These are phyloP conservation scores for Triplophysa tibetana DNA, from an alignment of 2,113 vertebrate genomes.

Conservation along the genomic window DNA sequence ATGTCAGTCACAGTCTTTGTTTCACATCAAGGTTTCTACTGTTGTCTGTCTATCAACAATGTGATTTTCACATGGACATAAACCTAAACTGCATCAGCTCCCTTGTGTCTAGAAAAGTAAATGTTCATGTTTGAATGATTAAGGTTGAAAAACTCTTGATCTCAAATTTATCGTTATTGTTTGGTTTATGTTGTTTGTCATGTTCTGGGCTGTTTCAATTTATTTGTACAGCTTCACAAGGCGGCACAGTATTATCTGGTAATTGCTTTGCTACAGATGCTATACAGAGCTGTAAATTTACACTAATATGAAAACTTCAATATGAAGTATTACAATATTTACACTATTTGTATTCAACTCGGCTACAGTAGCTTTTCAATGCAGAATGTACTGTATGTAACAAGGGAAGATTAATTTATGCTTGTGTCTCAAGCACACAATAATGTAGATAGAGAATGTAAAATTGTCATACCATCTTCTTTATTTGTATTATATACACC, in stretches of 20 bases:
- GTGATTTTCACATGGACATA: slow-evolving; percentile 8
- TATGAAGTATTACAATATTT: too few species aligned
- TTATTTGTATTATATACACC: too few species aligned
- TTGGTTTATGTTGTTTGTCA: slow-evolving; percentile 10
- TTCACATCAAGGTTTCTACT: not conserved
- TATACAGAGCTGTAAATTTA: not conserved
- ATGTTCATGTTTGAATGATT: not conserved
- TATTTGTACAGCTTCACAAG: not conserved
- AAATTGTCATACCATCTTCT: too few species aligned
- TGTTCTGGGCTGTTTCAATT: slow-evolving; percentile 7
- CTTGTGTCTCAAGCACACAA: not conserved
- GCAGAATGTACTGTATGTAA: not conserved
- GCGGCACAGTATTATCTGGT: not conserved
- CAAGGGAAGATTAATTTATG: not conserved
- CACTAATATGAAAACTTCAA: too few species aligned
- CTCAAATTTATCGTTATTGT: not conserved
- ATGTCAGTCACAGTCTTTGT: slow-evolving; percentile 24
- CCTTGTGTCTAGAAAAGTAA: not conserved
- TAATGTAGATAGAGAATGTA: not conserved
- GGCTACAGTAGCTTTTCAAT: not conserved
- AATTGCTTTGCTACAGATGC: slow-evolving; percentile 4
- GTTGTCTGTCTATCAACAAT: slow-evolving; percentile 6
- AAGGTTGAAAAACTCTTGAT: not conserved
- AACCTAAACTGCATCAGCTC: not conserved
- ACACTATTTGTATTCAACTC: too few species aligned